Conservation (phyloP, 2,113 vertebrate genomes). For the Cettia cetti region DNA sequence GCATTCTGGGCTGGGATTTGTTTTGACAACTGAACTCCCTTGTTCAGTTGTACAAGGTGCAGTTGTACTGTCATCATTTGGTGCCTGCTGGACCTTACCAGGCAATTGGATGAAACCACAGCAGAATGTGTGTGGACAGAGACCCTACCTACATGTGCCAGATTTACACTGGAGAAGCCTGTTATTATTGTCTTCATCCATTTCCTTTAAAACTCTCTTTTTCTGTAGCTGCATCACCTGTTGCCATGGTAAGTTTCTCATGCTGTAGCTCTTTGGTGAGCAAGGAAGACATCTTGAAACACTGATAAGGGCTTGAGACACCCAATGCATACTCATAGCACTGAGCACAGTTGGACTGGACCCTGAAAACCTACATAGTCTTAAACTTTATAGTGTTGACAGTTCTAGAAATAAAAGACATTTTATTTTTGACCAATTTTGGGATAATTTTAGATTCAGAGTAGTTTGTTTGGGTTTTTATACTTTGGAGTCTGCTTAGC, state of each 20-base stretch:
- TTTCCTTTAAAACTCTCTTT: not conserved
- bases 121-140: not conserved
- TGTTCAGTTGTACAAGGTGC: fast-evolving
- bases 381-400: not conserved
- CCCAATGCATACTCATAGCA: not conserved
- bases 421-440: not conserved
- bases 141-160: not conserved
- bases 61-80: not conserved
- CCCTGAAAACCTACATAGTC: not conserved
- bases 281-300: not conserved
- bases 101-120: not conserved
- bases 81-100: not conserved
- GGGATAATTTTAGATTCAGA: not conserved
- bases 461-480: fast-evolving
- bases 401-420: not conserved
- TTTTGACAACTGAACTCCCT: not conserved
- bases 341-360: not conserved
- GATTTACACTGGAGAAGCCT: not conserved
- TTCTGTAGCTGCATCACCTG: not conserved
- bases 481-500: not conserved
- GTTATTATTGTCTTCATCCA: not conserved
- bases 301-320: not conserved
- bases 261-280: not conserved
- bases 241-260: not conserved
- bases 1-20: not conserved